phyloP scores from a whole-genome alignment of 2,888 invertebrate genomes.

The Vesta saturnalis region DNA sequence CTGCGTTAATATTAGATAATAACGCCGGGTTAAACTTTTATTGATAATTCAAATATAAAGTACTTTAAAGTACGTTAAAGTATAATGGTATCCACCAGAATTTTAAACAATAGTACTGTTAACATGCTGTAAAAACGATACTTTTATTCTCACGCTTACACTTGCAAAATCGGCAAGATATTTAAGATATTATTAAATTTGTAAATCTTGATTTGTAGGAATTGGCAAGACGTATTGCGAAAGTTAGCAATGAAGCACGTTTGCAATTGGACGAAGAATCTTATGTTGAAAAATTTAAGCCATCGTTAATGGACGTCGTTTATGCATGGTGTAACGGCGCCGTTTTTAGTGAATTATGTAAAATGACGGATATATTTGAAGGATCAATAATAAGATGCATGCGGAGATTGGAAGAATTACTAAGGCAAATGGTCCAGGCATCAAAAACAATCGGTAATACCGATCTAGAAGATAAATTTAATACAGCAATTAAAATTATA shows the following conservation, averaged over 20 bases:
- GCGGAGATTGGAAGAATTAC: conserved; percentile 94
- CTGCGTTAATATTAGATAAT: too few relatives aligned
- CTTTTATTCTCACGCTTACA: too few relatives aligned
- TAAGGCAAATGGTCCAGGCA: conserved; percentile 95
- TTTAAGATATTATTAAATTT: too few relatives aligned
- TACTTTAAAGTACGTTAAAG: too few relatives aligned
- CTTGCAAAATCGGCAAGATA: too few relatives aligned
- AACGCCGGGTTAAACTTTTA: too few relatives aligned
- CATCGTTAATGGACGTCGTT: conserved; percentile 97
- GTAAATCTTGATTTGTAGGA: conserved; percentile 69
- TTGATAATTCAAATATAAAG: too few relatives aligned
- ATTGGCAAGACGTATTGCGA: conserved; percentile 90
- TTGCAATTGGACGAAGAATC: conserved; percentile 88
- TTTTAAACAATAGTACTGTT: too few relatives aligned
- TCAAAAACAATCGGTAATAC: conserved; percentile 97
- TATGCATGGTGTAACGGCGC: conserved; percentile 96
- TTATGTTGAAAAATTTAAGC: conserved; percentile 93
- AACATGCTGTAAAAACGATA: too few relatives aligned
- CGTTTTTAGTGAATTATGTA: conserved; percentile 90
- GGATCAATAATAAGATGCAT: conserved; percentile 92
- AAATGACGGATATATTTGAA: conserved; percentile 97
- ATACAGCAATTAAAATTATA: conserved; percentile 87
- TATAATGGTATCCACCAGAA: too few relatives aligned
- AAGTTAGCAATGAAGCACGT: conserved; percentile 84
- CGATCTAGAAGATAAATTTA: conserved; percentile 95